Evolutionary conservation across 2,113 vertebrate genomes (phyloP), one percentile per base, ranked within the genome.

Genomic region (Brachyistius frenatus): DNA sequence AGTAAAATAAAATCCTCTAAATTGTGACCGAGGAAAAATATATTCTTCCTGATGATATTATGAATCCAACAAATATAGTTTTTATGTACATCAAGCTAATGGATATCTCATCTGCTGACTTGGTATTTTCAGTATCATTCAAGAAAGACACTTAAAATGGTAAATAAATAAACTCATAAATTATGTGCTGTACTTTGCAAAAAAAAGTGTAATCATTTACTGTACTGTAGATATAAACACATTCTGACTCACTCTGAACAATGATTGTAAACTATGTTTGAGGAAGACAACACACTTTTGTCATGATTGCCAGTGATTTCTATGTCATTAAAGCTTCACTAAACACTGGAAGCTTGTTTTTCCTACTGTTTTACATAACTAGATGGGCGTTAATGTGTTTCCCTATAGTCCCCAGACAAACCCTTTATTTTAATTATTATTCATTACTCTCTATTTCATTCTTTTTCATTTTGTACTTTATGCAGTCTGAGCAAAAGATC

Each of bases 261-360:
- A 23, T 58, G 57, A 30, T 10, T 70, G 8, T 54, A 16, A 1
- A 14, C 5, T 37, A 39, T 16, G 23, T 23, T 23, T 23, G 23
- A 46, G 36, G 47, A 79, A 31, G 31, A 77, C 52, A n/a, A 46
- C 2, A 7, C 39, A 56, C 32, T 35, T 73, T 46, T 31, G 31
- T 57, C 50, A 35, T 23, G 23, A 23, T 31, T 30, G 41, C 61
- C 41, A 31, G 0, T 33, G 62, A 41, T 72, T 39, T 52, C 2
- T 13, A 46, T 55, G 16, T 4, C 14, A 31, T 16, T n/a, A 52
- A 71, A 76, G 41, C 62, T 66, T 49, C 32, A 56, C 50, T 32
- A 76, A 85, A 68, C 31, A 60, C 7, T 39, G 50, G 54, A 67
- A 39, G 11, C 14, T 60, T 3, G 6, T 11, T 61, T 14, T 60